Evolutionary conservation across 2,888 invertebrate species (phyloP), one percentile per base, ranked within the genome.

Genomic region (Rosalia funebris): DNA sequence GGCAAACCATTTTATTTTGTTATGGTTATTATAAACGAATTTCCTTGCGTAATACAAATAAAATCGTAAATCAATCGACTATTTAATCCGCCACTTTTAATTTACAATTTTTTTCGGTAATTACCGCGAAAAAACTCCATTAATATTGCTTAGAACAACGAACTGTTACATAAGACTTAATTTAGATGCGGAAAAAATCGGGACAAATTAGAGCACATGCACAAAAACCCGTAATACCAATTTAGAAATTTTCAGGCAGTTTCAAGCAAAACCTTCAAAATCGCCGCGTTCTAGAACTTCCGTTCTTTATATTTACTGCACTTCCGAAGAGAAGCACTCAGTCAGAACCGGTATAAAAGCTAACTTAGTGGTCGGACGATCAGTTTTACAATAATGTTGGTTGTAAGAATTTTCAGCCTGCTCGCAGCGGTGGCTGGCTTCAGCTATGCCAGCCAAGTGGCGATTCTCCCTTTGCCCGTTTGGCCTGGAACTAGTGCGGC

Each of bases 361-460:
- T 11, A 53, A 53, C 31, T 11, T 53, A 14, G 41, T 42, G 31
- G 53, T 31, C 41, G 25, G 37, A 17, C 16, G 11, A 16, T 44
- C 53, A 53, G 52, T 58, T 20, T 44, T n/a, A 20, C 45, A 44
- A 44, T 10, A 10, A 68, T 68, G 68, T 50, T 63, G 60, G 45
- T 57, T 52, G 37, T 65, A 42, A 68, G 57, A 52, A 55, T 68
- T 56, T 37, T 60, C 41, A 59, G 56, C 54, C 25, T 47, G 16
- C 45, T 66, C 16, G 39, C 57, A 7, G 12, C 61, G 14, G 32
- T 17, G 19, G 32, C 42, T n/a, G 11, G 53, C 32, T 31, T 12
- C 31, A n/a, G 32, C 7, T 14, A 32, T 42, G 53, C 37, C 11
- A 42, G 31, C 7, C 53, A 53, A 11, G 42, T 53, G 12, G 42